Conservation (phyloP, 2,113 vertebrate species). For the Agelaius tricolor region DNA sequence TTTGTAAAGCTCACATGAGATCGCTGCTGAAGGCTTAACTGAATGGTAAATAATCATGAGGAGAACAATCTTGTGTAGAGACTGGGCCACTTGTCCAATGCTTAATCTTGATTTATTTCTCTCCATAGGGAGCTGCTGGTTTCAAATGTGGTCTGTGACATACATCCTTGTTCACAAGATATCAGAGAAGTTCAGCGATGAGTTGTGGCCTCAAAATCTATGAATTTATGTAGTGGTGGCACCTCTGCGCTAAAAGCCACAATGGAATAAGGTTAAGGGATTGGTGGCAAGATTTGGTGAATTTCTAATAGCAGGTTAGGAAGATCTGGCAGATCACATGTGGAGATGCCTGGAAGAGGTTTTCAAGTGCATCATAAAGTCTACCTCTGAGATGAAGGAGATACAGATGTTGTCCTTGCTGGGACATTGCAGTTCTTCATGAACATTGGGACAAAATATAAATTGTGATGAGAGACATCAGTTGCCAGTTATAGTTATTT, state of each 20-base stretch:
- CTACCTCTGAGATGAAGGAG: background rate
- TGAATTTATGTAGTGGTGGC: background rate
- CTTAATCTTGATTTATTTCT: background rate
- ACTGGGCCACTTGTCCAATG: no score
- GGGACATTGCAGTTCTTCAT: background rate
- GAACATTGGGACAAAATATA: background rate
- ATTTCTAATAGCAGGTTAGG: background rate
- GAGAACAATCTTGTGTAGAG: background rate
- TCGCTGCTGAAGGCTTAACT: background rate
- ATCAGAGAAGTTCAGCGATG: background rate
- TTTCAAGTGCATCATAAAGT: background rate
- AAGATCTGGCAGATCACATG: background rate
- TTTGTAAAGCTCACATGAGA: background rate
- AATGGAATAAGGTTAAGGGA: background rate
- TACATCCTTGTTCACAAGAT: background rate
- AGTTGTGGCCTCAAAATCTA: background rate
- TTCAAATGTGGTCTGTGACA: background rate
- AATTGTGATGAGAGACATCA: background rate
- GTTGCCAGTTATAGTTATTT: background rate
- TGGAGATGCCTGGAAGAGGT: background rate
- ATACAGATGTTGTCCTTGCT: background rate
- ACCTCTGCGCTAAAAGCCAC: background rate
- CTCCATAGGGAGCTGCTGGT: background rate
- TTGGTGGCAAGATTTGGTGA: background rate
- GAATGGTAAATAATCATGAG: background rate